Evolutionary conservation across 1,140 invertebrate genomes (phyloP).

Genomic region (Sitophilus oryzae): DNA sequence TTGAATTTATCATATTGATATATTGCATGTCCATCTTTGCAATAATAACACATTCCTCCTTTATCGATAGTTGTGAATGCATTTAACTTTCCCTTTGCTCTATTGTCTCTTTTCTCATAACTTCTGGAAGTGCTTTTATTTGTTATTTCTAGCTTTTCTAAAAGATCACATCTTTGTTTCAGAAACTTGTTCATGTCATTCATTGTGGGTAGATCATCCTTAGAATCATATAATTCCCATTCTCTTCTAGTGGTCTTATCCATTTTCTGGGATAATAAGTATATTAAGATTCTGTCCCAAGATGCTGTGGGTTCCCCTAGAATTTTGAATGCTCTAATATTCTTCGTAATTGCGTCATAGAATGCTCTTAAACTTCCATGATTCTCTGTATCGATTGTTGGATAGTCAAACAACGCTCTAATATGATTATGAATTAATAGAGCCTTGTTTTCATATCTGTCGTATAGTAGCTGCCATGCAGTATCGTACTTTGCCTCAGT

Average conservation of each 20-base stretch:
- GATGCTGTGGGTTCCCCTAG: constrained; percentile 20
- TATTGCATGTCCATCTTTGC: constrained; percentile 4
- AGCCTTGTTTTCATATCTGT: constrained; percentile 34
- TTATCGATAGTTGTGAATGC: neutral
- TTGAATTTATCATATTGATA: constrained; percentile 1
- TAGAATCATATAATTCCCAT: constrained; percentile 23
- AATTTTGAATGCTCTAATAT: constrained; percentile 23
- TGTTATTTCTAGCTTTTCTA: constrained; percentile 4
- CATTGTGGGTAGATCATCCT: constrained; percentile 1
- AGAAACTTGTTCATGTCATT: neutral
- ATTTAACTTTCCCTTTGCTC: neutral
- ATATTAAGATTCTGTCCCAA: constrained; percentile 26
- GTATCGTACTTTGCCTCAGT: constrained; percentile 32
- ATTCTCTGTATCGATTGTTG: constrained; percentile 25
- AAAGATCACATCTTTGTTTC: constrained; percentile 8
- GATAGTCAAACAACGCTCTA: constrained; percentile 27
- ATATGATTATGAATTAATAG: constrained; percentile 34
- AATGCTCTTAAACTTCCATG: constrained; percentile 18
- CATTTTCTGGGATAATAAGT: constrained; percentile 23
- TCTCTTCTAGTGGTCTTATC: constrained; percentile 20
- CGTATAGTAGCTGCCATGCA: constrained; percentile 33
- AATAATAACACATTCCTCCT: constrained; percentile 2
- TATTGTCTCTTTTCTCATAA: neutral
- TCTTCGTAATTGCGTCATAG: constrained; percentile 21
- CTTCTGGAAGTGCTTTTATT: neutral